phyloP scores from a whole-genome alignment of 2,888 invertebrate genomes.

The Acanthacorydalis orientalis region DNA sequence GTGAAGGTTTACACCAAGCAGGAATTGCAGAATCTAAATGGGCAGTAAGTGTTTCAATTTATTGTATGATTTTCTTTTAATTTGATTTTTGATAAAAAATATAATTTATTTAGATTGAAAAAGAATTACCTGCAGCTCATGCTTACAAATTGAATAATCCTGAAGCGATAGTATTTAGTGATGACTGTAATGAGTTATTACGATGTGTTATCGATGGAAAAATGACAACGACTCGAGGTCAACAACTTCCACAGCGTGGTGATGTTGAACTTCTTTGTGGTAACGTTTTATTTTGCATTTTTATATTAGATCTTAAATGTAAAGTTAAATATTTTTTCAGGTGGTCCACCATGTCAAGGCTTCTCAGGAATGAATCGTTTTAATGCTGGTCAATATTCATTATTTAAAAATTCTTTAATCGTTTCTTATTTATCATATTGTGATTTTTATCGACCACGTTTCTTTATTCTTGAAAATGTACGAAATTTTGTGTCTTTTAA shows the following conservation, averaged over 20 bases:
- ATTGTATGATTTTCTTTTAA: neutral
- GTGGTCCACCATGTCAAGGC: constrained; percentile 80
- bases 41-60: constrained; percentile 33
- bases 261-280: constrained; percentile 63
- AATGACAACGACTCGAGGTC: constrained; percentile 29
- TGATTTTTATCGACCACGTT: constrained; percentile 70
- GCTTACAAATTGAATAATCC: constrained; percentile 66
- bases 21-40: constrained; percentile 54
- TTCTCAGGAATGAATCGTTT: constrained; percentile 84
- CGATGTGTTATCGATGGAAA: constrained; percentile 47
- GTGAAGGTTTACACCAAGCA: constrained; percentile 53
- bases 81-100: neutral
- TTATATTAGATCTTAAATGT: neutral
- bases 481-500: constrained; percentile 75
- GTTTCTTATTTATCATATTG: constrained; percentile 69
- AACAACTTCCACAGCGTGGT: constrained; percentile 51
- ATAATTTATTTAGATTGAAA: constrained; percentile 38
- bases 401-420: constrained; percentile 72
- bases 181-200: constrained; percentile 63
- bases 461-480: constrained; percentile 72
- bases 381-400: constrained; percentile 66
- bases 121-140: constrained; percentile 57
- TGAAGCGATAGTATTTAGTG: constrained; percentile 54
- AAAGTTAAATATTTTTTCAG: constrained; percentile 19
- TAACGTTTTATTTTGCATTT: neutral